Percentiles rank a stretch among this genome's conserved stretches.
phyloP scores from a whole-genome alignment of 35 echinoderm and acorn worm species.

The Amphiura filiformis region DNA sequence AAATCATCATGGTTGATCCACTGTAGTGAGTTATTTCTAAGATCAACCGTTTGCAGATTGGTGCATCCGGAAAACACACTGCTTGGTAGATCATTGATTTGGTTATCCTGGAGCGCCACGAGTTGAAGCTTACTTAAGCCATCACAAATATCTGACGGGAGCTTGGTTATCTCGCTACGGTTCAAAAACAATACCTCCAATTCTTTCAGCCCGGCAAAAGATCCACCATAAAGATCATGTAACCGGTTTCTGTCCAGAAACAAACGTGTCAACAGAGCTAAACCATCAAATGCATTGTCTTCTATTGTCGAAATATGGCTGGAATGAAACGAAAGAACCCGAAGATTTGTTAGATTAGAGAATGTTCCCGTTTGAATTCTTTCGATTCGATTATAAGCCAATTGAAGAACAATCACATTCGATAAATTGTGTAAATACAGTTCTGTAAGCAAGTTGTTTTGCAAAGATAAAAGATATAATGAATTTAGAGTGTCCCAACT shows the following conservation, averaged over 20 bases:
- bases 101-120: not conserved
- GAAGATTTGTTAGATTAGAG: not conserved
- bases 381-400: not conserved
- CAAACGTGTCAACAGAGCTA: not conserved
- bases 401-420: not conserved
- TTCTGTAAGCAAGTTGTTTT: not conserved
- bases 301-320: not conserved
- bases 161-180: not conserved
- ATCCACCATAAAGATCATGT: not conserved
- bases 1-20: not conserved
- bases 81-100: not conserved
- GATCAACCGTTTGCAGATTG: not conserved
- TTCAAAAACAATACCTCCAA: not conserved
- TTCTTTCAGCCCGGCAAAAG: not conserved
- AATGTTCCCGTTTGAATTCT: not conserved
- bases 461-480: not conserved
- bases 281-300: not conserved
- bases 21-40: not conserved
- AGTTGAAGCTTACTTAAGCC: not conserved
- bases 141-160: not conserved
- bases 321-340: not conserved
- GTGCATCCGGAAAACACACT: not conserved
- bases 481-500: not conserved
- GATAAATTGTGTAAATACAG: not conserved
- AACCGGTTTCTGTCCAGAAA: not conserved